Conservation (phyloP, 2,113 vertebrate species). For the Jacana jacana region DNA sequence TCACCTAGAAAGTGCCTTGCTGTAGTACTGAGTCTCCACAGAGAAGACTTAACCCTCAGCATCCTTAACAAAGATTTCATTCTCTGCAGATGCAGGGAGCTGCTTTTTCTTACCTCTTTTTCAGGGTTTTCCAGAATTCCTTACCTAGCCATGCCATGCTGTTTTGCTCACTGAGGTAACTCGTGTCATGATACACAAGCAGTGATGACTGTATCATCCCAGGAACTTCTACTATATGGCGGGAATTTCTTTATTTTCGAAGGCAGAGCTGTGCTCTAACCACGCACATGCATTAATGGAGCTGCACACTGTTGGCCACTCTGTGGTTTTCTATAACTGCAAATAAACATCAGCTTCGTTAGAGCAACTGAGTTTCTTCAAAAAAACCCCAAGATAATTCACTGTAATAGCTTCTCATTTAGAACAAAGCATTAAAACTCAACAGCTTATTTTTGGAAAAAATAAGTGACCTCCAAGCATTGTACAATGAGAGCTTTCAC, state of each 20-base stretch:
- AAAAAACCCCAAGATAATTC: not conserved
- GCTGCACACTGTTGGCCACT: rapidly evolving
- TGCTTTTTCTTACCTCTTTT: not conserved
- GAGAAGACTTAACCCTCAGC: not conserved
- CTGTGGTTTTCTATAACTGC: not conserved
- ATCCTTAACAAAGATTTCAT: not conserved
- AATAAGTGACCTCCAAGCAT: not conserved
- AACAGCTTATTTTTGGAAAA: not conserved
- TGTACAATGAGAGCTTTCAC: not conserved
- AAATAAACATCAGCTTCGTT: not conserved
- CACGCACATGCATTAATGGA: rapidly evolving
- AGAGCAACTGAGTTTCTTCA: not conserved
- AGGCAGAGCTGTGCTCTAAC: not conserved
- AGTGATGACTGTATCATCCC: not conserved
- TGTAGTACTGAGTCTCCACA: not conserved
- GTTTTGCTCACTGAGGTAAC: not conserved
- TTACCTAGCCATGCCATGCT: not conserved
- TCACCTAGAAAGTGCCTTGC: not conserved
- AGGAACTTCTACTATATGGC: not conserved
- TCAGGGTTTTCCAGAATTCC: not conserved
- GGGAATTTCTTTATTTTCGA: not conserved
- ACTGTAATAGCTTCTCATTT: not conserved
- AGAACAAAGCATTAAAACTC: not conserved
- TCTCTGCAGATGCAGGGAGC: not conserved
- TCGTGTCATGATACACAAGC: not conserved